A percentile compares a stretch with the other conserved stretches of the same genome.
phyloP scores from a whole-genome alignment of 2,113 vertebrate species.

The Tricholaema leucomelas region DNA sequence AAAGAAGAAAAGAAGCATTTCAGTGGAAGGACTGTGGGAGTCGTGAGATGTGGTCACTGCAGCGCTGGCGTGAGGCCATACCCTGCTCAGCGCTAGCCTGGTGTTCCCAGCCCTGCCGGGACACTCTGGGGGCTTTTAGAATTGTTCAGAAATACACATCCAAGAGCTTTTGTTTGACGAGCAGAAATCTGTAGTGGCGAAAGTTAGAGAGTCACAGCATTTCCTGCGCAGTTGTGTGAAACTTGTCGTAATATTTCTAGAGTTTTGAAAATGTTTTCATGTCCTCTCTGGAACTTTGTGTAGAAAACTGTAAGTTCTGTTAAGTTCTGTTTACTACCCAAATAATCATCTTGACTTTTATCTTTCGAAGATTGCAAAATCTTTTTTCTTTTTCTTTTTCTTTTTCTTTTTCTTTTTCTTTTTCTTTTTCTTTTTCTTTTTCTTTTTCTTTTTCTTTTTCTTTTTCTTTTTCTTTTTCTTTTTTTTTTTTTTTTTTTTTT shows the following conservation, averaged over 20 bases:
- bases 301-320: not conserved
- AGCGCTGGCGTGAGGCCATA: accelerated
- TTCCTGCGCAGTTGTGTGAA: not conserved
- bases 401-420: too few relatives aligned
- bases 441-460: too few relatives aligned
- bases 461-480: too few relatives aligned
- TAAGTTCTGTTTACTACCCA: not conserved
- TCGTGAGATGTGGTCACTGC: accelerated
- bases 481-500: too few relatives aligned
- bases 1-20: not conserved
- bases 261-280: not conserved
- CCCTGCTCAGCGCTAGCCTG: not conserved
- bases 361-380: not conserved
- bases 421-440: too few relatives aligned
- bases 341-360: not conserved
- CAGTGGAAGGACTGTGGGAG: not conserved
- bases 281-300: not conserved
- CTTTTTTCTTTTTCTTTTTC: not conserved
- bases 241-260: not conserved
- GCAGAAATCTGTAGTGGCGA: not conserved
- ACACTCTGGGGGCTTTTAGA: not conserved
- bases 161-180: not conserved
- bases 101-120: not conserved
- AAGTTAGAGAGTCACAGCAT: not conserved
- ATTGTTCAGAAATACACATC: not conserved